These are phyloP conservation scores for Microtus montanus DNA, from an alignment of 2,113 vertebrate genomes.

Conservation along the genomic window DNA sequence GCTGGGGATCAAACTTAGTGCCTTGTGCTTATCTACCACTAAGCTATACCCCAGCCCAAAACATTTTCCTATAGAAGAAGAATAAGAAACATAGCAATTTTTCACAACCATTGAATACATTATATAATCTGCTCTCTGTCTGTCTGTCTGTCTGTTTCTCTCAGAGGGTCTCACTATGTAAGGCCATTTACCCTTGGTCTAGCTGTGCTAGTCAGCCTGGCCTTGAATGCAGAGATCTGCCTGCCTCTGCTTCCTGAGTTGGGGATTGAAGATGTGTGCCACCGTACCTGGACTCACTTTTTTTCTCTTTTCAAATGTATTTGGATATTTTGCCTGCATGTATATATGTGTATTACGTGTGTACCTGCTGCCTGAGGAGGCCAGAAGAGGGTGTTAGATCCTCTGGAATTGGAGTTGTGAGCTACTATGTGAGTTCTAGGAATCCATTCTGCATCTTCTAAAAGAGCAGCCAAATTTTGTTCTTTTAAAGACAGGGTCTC, in stretches of 20 bases:
- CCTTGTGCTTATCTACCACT: background rate
- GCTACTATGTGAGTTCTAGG: background rate
- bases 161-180: background rate
- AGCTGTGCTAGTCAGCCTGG: background rate
- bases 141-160: background rate
- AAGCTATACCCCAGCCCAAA: background rate
- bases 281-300: background rate
- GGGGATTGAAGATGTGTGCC: background rate
- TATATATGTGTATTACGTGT: background rate
- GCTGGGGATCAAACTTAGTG: background rate
- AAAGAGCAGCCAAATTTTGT: background rate
- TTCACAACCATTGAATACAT: conserved; percentile 40
- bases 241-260: background rate
- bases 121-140: background rate
- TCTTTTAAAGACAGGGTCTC: background rate
- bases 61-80: conserved; percentile 39
- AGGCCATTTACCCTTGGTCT: background rate
- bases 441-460: background rate
- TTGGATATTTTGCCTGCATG: background rate
- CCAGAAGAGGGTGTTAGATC: background rate
- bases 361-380: background rate
- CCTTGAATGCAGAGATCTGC: background rate
- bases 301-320: background rate
- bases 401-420: background rate
- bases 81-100: conserved; percentile 23